Evolutionary conservation across 1,140 invertebrate species (phyloP), one percentile per base, ranked within the genome.

Genomic region (Pogonognathellus flavescens): DNA sequence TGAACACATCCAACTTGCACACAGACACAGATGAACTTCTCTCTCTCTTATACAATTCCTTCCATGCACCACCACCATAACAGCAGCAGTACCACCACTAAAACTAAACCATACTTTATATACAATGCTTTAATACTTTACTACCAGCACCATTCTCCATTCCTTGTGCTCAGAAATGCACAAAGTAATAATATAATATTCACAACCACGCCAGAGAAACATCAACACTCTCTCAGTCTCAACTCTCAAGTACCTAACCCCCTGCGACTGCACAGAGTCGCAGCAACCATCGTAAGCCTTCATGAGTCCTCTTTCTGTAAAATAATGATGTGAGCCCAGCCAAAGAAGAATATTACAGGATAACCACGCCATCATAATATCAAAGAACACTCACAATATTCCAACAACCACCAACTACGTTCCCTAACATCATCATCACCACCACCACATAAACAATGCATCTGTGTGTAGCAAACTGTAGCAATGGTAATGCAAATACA

Each of bases 191-290:
- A 41, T 41, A 41, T 41, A 41, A 41, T 25, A 13, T 11, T 60
- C n/a, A 66, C 8, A 14, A 14, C 20, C 1, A 22, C 8, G 22
- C 62, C 22, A 9, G 10, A 10, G 5, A 20, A 25, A 14, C 62
- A 66, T 66, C 20, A 66, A 66, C 62, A 76, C 70, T 16, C n/a
- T 76, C 70, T 76, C 14, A 76, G 31, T 76, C 70, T 76, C 14
- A 16, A 49, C 11, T 14, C 53, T 57, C 11, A 57, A 57, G 53
- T 57, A 57, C 53, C 53, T 14, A 57, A 57, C 53, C 53, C 53
- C 53, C n/a, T 41, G 31, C 6, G 31, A 41, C 31, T 41, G 20
- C 18, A 8, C 5, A 25, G 31, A 49, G 22, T 31, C 14, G 22
- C 31, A 76, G 70, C 16, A 76, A 76, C 25, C 70, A 49, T 76